Conservation (phyloP, 2,888 invertebrate genomes). For the Embidobia sp. region DNA sequence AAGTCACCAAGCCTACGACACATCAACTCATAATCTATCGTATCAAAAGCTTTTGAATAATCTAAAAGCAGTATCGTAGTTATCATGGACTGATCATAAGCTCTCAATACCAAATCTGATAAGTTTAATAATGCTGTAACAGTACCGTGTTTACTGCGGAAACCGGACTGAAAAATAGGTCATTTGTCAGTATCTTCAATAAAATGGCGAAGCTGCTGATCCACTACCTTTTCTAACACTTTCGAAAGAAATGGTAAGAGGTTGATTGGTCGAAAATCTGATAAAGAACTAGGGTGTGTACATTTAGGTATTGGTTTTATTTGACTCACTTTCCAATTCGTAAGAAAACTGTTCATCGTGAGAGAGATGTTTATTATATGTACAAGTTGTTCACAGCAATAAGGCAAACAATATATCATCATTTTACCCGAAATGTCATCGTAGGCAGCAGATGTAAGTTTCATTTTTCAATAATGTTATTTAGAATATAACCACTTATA, state of each 20-base stretch:
- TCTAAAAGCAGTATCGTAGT: neutral
- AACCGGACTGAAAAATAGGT: neutral
- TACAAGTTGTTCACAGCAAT: neutral
- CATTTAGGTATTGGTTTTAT: neutral
- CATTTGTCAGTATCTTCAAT: neutral
- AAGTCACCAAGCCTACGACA: neutral
- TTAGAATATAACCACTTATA: neutral
- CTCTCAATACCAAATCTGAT: neutral
- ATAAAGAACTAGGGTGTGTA: neutral
- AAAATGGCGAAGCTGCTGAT: neutral
- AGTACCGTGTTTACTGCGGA: neutral
- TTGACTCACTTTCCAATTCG: neutral
- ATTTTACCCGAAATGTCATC: neutral
- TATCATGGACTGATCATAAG: neutral
- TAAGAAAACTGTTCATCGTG: neutral
- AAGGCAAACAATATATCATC: neutral
- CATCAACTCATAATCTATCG: neutral
- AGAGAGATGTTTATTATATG: neutral
- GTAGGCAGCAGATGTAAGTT: neutral
- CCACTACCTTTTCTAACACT: neutral
- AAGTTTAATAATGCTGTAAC: neutral
- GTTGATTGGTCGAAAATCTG: neutral
- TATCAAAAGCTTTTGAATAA: conserved; percentile 10
- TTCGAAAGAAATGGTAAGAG: neutral
- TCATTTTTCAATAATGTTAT: neutral